These are phyloP conservation scores for Xiphophorus maculatus DNA, from an alignment of 2,113 vertebrate genomes.

Conservation along the genomic window DNA sequence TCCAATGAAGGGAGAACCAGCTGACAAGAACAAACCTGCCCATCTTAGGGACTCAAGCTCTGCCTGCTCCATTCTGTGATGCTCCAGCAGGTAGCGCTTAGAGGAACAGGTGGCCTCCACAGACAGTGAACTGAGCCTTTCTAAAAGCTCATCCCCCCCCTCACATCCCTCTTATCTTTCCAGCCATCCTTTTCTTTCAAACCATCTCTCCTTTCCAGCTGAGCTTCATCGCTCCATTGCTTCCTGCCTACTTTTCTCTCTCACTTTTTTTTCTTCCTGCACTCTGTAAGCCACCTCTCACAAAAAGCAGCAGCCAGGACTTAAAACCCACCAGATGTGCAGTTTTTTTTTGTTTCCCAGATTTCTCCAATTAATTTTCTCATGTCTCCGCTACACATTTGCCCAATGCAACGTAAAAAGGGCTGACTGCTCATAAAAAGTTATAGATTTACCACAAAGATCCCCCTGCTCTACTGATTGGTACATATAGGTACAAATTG, in stretches of 20 bases:
- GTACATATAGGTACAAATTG: background rate
- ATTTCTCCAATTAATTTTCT: slow-evolving; percentile 1
- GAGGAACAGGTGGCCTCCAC: slow-evolving; percentile 64
- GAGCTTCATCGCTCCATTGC: slow-evolving; percentile 19
- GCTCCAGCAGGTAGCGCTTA: slow-evolving; percentile 48
- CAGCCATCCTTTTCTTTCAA: slow-evolving; percentile 34
- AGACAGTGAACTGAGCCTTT: slow-evolving; percentile 39
- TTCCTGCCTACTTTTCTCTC: slow-evolving; percentile 21
- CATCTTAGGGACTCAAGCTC: slow-evolving; percentile 20
- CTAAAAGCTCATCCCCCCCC: slow-evolving; percentile 38
- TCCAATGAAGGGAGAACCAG: background rate
- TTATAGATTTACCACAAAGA: slow-evolving; percentile 13
- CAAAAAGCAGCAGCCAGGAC: slow-evolving; percentile 40
- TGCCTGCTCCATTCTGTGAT: slow-evolving; percentile 26
- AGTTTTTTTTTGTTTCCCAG: background rate
- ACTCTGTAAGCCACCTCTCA: slow-evolving; percentile 19
- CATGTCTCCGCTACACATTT: slow-evolving; percentile 18
- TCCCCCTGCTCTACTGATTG: background rate
- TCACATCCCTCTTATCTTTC: slow-evolving; percentile 36
- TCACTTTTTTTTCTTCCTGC: background rate
- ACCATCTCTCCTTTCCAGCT: slow-evolving; percentile 27
- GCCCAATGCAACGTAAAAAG: background rate
- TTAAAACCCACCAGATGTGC: slow-evolving; percentile 63
- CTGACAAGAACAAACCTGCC: slow-evolving; percentile 25
- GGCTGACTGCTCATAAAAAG: slow-evolving; percentile 35